A percentile compares a stretch with the other conserved stretches of the same genome.
These are phyloP conservation scores for Pseudomugil tenellus DNA, from an alignment of 2,797 vertebrate genomes.

Conservation along the genomic window DNA sequence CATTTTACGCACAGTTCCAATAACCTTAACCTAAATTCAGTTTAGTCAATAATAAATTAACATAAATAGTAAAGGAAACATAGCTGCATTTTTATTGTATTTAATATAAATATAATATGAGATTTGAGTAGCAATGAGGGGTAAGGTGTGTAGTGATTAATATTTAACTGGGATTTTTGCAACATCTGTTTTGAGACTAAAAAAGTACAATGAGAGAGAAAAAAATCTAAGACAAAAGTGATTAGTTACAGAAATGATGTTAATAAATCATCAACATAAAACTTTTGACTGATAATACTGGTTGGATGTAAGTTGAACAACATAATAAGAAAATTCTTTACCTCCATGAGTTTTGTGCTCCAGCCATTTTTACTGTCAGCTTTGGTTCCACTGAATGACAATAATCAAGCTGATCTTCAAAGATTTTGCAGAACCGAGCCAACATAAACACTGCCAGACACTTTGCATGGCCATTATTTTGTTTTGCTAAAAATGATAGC, in stretches of 20 bases:
- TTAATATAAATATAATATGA: not conserved
- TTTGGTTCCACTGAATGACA: constrained; percentile 21
- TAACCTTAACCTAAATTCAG: no score
- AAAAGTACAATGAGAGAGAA: not conserved
- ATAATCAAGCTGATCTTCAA: constrained; percentile 37
- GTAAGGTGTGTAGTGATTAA: not conserved
- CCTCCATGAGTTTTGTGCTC: constrained; percentile 12
- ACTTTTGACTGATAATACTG: not conserved
- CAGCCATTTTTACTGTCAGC: not conserved
- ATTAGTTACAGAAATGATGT: not conserved
- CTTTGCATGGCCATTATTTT: constrained; percentile 33
- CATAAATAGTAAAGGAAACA: no score
- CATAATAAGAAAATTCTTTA: constrained; percentile 7
- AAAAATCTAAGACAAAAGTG: not conserved
- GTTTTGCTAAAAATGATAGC: constrained; percentile 42
- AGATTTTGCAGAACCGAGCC: constrained; percentile 19
- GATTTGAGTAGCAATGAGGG: not conserved
- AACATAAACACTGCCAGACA: constrained; percentile 47
- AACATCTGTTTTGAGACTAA: no score
- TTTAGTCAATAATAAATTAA: no score
- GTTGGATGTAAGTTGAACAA: not conserved
- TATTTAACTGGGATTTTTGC: no score
- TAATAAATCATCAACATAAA: not conserved
- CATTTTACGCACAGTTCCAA: no score
- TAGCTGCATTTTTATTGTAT: not conserved